These are phyloP conservation scores for Parapsyche elsis DNA, from an alignment of 1,140 invertebrate genomes.

Conservation along the genomic window DNA sequence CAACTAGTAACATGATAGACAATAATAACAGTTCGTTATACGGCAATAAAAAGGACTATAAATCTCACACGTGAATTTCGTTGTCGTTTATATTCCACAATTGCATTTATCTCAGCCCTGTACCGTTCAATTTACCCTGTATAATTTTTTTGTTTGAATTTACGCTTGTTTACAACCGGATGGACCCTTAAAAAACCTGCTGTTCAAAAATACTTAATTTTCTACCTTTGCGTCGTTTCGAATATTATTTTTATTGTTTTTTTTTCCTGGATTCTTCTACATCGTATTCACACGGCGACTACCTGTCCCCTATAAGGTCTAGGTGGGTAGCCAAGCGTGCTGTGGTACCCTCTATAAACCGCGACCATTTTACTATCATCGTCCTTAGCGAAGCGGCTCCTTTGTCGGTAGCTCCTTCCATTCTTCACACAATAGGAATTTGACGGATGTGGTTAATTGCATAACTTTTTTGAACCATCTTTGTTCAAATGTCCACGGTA, in stretches of 20 bases:
- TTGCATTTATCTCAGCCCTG: too few relatives aligned
- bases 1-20: too few relatives aligned
- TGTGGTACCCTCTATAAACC: background rate
- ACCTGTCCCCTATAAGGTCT: background rate
- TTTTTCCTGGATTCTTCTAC: background rate
- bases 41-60: too few relatives aligned
- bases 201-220: too few relatives aligned
- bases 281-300: background rate
- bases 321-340: background rate
- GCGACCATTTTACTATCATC: background rate
- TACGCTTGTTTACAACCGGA: too few relatives aligned
- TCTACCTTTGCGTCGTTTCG: too few relatives aligned
- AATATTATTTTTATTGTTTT: background rate
- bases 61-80: too few relatives aligned
- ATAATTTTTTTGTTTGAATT: too few relatives aligned
- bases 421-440: background rate
- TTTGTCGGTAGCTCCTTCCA: conserved; percentile 2
- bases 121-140: too few relatives aligned
- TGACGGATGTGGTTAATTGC: conserved; percentile 24
- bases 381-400: background rate
- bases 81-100: too few relatives aligned
- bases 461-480: background rate
- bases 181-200: too few relatives aligned
- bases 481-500: background rate
- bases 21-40: too few relatives aligned